A percentile compares a stretch with the other conserved stretches of the same genome.
These are phyloP conservation scores for Hoplodrina ambigua DNA, from an alignment of 2,888 invertebrate genomes.

Conservation along the genomic window DNA sequence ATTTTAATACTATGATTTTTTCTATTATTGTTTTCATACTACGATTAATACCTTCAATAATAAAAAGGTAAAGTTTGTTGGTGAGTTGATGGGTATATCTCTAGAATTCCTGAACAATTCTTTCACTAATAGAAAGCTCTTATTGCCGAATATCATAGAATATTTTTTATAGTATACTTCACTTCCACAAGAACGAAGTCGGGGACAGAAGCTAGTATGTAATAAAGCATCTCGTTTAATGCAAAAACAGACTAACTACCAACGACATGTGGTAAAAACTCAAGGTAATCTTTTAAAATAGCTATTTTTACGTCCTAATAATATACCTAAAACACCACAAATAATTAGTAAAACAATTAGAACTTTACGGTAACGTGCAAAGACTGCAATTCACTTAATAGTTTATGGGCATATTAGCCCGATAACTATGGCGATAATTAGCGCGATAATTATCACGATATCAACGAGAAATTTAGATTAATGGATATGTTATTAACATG, in stretches of 20 bases:
- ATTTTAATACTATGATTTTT: too few species aligned
- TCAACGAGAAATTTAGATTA: conserved; percentile 41
- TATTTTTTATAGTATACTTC: too few species aligned
- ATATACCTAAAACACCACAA: not conserved
- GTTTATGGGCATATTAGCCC: not conserved
- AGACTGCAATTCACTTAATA: conserved; percentile 18
- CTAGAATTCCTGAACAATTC: too few species aligned
- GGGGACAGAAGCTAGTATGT: too few species aligned
- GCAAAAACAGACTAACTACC: not conserved
- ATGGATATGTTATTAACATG: conserved; percentile 27
- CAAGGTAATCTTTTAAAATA: not conserved
- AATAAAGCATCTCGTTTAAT: too few species aligned
- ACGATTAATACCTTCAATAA: too few species aligned
- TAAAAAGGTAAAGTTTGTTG: too few species aligned
- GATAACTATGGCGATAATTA: conserved; percentile 28
- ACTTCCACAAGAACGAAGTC: too few species aligned
- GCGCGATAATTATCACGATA: conserved; percentile 17
- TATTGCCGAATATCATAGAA: too few species aligned
- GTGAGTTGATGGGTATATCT: too few species aligned
- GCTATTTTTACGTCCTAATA: not conserved
- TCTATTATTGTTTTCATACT: too few species aligned
- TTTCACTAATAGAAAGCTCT: too few species aligned
- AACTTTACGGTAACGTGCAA: not conserved
- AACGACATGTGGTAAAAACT: not conserved
- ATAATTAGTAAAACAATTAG: not conserved